Percentiles rank a stretch among this genome's conserved stretches.
Evolutionary conservation across 2,888 invertebrate species (phyloP).

Genomic region (Pyrrhosoma nymphula): DNA sequence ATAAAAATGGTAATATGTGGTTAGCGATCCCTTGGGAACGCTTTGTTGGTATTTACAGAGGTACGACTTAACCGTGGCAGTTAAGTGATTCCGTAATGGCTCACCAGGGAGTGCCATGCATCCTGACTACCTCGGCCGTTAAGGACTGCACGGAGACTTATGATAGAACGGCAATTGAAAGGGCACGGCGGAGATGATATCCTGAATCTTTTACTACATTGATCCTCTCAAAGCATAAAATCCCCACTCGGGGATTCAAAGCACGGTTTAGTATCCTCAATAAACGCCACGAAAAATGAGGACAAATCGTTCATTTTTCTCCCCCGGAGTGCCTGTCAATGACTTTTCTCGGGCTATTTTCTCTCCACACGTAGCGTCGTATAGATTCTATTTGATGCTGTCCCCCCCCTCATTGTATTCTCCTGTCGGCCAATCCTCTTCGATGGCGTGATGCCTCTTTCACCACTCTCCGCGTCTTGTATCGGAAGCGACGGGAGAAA

Average conservation of each 20-base stretch:
- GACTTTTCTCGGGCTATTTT: neutral
- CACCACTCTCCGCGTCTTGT: neutral
- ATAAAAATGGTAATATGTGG: no score
- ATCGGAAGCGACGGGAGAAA: conserved; percentile 30
- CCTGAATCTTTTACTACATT: neutral
- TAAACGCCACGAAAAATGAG: neutral
- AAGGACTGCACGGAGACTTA: neutral
- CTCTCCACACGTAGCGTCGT: neutral
- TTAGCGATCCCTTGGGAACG: no score
- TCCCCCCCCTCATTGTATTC: neutral
- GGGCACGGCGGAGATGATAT: neutral
- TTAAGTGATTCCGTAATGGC: no score
- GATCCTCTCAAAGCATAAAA: neutral
- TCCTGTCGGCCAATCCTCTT: conserved; percentile 20
- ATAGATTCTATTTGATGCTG: conserved; percentile 15
- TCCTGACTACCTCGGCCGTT: no score
- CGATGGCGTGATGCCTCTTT: neutral
- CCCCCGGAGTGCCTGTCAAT: neutral
- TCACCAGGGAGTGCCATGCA: no score
- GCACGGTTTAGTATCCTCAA: neutral
- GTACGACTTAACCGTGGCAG: no score
- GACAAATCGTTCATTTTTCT: neutral
- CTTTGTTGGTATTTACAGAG: no score
- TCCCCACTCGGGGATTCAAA: neutral
- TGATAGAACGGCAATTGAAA: neutral